Conservation (phyloP, 1,140 invertebrate genomes). For the Vanessa atalanta region DNA sequence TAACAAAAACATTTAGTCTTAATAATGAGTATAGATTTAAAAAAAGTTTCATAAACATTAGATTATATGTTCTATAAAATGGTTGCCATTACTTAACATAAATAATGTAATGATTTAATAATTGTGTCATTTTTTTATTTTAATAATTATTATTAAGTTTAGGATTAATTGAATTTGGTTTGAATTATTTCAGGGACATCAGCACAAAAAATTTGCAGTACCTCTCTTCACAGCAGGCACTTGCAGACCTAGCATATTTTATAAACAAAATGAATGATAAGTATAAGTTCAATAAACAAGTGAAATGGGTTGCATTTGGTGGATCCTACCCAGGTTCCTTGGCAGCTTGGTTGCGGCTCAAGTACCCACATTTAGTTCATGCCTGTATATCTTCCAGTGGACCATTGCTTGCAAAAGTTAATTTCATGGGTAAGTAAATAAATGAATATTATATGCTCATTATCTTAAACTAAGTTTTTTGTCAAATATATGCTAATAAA, state of each 20-base stretch:
- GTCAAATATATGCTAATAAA: too few relatives aligned
- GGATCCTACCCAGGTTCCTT: conserved; percentile 96
- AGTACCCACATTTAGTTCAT: conserved; percentile 94
- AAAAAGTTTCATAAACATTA: too few relatives aligned
- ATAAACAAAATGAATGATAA: conserved; percentile 85
- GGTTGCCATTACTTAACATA: too few relatives aligned
- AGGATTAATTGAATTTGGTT: neutral
- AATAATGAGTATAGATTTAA: neutral
- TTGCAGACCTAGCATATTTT: conserved; percentile 93
- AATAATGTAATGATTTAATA: too few relatives aligned
- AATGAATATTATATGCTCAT: too few relatives aligned
- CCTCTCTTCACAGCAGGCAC: conserved; percentile 91
- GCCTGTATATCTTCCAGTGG: conserved; percentile 94
- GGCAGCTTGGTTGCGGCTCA: conserved; percentile 93
- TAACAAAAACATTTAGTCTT: neutral
- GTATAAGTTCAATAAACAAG: conserved; percentile 82
- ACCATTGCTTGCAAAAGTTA: conserved; percentile 89
- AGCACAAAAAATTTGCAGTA: conserved; percentile 89
- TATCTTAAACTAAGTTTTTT: too few relatives aligned
- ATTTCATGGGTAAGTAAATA: conserved; percentile 86
- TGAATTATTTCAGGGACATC: conserved; percentile 84
- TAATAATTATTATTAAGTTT: too few relatives aligned
- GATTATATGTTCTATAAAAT: too few relatives aligned
- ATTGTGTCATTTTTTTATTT: too few relatives aligned
- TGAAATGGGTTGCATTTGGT: conserved; percentile 96